These are phyloP conservation scores for Heterodera schachtii DNA, from an alignment of 1,140 invertebrate species.

Conservation along the genomic window DNA sequence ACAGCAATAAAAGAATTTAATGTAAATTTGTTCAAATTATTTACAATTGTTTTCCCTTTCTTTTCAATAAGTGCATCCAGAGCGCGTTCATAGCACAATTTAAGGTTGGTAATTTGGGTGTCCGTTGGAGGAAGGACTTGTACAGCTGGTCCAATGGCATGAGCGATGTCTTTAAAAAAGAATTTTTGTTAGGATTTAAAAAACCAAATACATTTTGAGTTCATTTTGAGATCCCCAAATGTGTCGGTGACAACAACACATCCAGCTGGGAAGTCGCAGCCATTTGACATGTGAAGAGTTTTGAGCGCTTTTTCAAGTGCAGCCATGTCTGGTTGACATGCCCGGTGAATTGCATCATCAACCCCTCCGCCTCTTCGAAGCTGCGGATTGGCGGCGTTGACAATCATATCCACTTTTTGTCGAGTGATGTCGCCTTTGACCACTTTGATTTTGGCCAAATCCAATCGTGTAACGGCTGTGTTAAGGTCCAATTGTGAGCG, in stretches of 20 bases:
- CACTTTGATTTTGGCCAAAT: neutral
- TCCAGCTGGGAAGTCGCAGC: neutral
- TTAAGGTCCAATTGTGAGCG: neutral
- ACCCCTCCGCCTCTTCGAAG: neutral
- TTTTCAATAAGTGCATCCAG: neutral
- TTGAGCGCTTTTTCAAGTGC: neutral
- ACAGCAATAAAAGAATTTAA: too few species aligned
- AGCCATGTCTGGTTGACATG: neutral
- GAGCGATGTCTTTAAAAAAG: neutral
- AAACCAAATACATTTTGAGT: neutral
- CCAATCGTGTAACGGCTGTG: neutral
- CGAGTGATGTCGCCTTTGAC: neutral
- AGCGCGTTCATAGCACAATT: neutral
- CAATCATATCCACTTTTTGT: neutral
- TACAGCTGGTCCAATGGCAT: neutral
- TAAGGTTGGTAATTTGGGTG: neutral
- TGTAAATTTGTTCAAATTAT: too few species aligned
- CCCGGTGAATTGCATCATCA: neutral
- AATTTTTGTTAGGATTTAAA: neutral
- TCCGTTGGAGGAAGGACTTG: neutral
- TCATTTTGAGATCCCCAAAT: neutral
- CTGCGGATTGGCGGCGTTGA: neutral
- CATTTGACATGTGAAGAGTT: neutral
- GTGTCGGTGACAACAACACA: neutral
- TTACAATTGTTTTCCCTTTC: neutral